Evolutionary conservation across 2,888 invertebrate genomes (phyloP), one percentile per base, ranked within the genome.

Genomic region (Microchrysa polita): DNA sequence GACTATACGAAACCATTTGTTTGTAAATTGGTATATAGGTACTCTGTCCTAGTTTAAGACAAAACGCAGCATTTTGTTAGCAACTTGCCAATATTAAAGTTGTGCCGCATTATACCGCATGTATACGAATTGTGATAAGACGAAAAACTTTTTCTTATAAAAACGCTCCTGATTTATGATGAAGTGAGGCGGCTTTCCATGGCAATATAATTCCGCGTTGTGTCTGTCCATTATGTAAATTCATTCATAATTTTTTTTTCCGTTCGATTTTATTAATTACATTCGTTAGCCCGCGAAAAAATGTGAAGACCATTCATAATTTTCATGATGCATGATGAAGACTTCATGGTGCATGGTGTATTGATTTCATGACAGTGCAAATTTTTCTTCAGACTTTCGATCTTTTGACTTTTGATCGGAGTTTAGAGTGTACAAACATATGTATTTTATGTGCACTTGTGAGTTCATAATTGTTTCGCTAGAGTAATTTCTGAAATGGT

Each of bases 181-280:
- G 48, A 48, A 7, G 12, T 48, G 16, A 48, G 48, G 48, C 48
- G 48, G 48, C 48, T 48, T 48, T 48, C 48, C 12, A 48, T 48
- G n/a, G n/a, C 12, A n/a, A n/a, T 4, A n/a, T 59, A 59, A 59
- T 59, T 59, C 59, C 59, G 59, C 59, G 23, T 59, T 23, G 59
- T 59, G 20, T 27, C n/a, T 12, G 20, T 57, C 22, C 1, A 59
- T 59, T 59, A 59, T 59, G 59, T 59, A 59, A 59, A 59, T 59
- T 59, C 59, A 59, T 59, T 59, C 59, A 59, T 59, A 12, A 14
- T 5, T 23, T 55, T 18, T 55, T 59, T 59, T 55, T 48, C n/a
- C n/a, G n/a, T n/a, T 48, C 48, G 48, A n/a, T 48, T n/a, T 48
- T 12, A 4, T n/a, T 48, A 48, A 48, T 48, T 48, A n/a, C 48